Base-by-base conservation (phyloP, 2,797 vertebrate species). In the Geotria australis region DNA sequence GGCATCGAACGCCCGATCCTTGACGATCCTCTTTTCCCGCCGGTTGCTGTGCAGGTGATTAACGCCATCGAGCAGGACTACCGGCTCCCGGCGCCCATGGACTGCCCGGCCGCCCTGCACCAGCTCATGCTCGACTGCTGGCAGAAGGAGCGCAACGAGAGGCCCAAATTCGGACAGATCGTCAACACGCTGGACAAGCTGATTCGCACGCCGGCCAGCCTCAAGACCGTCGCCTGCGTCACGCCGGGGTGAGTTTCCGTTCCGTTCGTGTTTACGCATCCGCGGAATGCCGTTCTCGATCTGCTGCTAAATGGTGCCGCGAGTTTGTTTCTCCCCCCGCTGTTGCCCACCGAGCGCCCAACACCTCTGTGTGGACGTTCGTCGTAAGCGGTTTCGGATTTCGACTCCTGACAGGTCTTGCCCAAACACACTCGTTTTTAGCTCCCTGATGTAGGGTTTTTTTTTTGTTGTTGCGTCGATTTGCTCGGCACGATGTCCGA, bases 81-180 rank as follows among this genome's bases (percentile, higher is more conserved):
- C 66, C 78, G 89, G 68, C 72, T 98, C 62, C 89, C 89, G 6
- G 86, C 89, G 3, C 89, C 89, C 57, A 96, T 96, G 89, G 89
- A 96, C 74, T 98, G 89, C 69, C 89, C 89, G 63, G 88, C 83
- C 0, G 89, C 89, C 0, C 73, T 98, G 59, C 89, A 98, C 68
- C 88, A 96, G 70, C 79, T 98, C 66, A 98, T 98, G 89, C 61
- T 98, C 68, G 88, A 98, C 76, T 98, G 88, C 70, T 98, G 89
- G 89, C 82, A 94, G 63, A 82, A 91, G 63, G 89, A 96, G 68
- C 80, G 89, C 63, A 94, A 94, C 70, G 73, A 91, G 57, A 74
- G 89, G 66, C 89, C 89, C 63, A 95, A 98, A 66, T 98, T 98
- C 73, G 79, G 85, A 60, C 86, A 95, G 73, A 95, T 98, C 0